phyloP scores from a whole-genome alignment of 2,888 invertebrate genomes.

The Troides aeacus region DNA sequence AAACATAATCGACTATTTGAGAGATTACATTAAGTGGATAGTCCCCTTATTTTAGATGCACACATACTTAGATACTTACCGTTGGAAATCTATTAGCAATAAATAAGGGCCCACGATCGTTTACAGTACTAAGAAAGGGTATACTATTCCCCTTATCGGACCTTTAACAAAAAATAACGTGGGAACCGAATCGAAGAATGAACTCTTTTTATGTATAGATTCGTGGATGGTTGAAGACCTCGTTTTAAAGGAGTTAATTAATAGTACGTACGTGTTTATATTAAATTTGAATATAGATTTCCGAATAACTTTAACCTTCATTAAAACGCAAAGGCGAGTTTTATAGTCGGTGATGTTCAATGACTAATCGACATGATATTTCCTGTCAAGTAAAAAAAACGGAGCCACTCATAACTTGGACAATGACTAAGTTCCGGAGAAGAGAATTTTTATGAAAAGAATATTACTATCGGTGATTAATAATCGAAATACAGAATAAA shows the following conservation, averaged over 20 bases:
- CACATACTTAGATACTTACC: constrained; percentile 57
- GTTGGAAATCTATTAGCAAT: constrained; percentile 75
- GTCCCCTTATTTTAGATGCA: constrained; percentile 60
- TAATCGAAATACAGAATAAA: constrained; percentile 20
- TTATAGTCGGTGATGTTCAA: constrained; percentile 24
- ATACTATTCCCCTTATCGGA: constrained; percentile 74
- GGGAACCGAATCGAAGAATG: constrained; percentile 73
- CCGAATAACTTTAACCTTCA: constrained; percentile 28
- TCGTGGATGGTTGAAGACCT: constrained; percentile 59
- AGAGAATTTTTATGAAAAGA: constrained; percentile 29
- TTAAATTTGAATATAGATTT: constrained; percentile 26
- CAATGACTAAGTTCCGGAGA: constrained; percentile 31
- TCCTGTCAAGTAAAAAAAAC: constrained; percentile 26
- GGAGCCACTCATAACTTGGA: constrained; percentile 23
- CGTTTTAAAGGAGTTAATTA: constrained; percentile 51
- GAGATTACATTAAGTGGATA: constrained; percentile 47
- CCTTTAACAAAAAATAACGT: constrained; percentile 74
- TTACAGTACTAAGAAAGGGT: constrained; percentile 73
- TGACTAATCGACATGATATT: constrained; percentile 32
- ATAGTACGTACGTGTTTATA: constrained; percentile 37
- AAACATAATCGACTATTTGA: constrained; percentile 35
- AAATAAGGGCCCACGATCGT: constrained; percentile 72
- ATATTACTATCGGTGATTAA: constrained; percentile 26
- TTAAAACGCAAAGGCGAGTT: constrained; percentile 27
- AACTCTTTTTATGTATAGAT: constrained; percentile 59